Percentiles rank a stretch among this genome's conserved stretches.
Conservation (phyloP, 2,113 vertebrate species). For the Zapornia atra region DNA sequence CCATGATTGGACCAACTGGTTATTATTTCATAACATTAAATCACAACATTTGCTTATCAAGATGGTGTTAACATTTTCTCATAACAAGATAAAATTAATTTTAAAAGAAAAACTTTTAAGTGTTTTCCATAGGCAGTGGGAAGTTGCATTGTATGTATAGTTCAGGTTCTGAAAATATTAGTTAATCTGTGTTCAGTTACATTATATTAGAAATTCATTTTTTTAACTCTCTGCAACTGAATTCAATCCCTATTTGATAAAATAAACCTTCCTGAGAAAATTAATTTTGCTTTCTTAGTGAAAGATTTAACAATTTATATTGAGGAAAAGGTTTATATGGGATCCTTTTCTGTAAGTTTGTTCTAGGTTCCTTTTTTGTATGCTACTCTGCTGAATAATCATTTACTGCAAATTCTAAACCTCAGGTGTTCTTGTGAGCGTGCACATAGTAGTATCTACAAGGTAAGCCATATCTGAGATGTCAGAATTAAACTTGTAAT, state of each 20-base stretch:
- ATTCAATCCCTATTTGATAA: background rate
- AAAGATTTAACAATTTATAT: background rate
- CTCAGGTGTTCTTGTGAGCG: rapidly evolving
- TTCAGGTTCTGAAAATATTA: background rate
- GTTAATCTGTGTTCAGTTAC: background rate
- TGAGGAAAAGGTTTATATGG: background rate
- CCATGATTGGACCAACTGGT: background rate
- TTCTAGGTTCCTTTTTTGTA: background rate
- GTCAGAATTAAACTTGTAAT: background rate
- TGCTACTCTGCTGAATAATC: background rate
- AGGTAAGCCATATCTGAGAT: background rate
- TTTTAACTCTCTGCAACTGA: background rate
- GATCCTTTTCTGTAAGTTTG: background rate
- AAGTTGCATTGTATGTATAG: background rate
- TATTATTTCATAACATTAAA: background rate
- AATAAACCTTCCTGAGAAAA: background rate
- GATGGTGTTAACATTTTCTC: background rate
- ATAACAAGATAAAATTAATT: background rate
- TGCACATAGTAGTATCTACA: background rate
- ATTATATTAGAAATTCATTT: background rate
- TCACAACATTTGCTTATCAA: background rate
- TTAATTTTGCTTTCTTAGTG: background rate
- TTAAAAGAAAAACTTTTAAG: background rate
- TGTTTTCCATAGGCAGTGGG: background rate
- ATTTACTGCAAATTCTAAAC: background rate